Evolutionary conservation across 2,113 vertebrate genomes (phyloP), one percentile per base, ranked within the genome.

Genomic region (Cacatua alba): DNA sequence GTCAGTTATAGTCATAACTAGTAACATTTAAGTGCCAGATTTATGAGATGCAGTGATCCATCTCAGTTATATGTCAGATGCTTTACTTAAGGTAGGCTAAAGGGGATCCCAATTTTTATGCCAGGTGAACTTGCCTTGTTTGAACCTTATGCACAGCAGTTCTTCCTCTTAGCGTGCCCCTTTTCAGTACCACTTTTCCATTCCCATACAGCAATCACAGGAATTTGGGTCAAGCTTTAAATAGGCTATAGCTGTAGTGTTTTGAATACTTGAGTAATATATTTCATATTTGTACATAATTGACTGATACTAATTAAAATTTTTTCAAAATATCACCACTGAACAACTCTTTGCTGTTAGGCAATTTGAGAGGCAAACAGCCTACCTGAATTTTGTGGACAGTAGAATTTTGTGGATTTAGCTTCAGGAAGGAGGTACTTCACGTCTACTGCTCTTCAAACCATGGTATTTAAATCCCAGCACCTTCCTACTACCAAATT

Each of bases 11-110:
- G 94, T 81, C 88, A 87, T 97, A 97, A 94, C 81, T 82, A 71
- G 79, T 80, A 80, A 28, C 41, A 93, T 88, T 91, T 95, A 95
- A 95, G 76, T 95, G 68, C 35, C 84, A 90, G 78, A 88, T 96
- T 95, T 95, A 96, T 94, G 82, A 95, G 80, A 82, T 59, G 11
- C 75, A 87, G 82, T 5, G 6, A 96, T 97, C 72, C 43, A 86
- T 96, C 89, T 92, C 85, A 60, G 64, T 97, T 95, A 90, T 4
- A 33, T 2, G 1, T 82, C 12, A 72, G 69, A 86, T 59, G 33
- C 35, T 96, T 96, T 96, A 94, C 69, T 89, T 96, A 92, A 96
- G 49, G 35, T 95, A 76, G 37, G 43, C 78, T 95, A 89, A 94
- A 85, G 71, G 49, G 41, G 65, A 82, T 82, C 67, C 85, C 43